A percentile compares a stretch with the other conserved stretches of the same genome.
These are phyloP conservation scores for Paradisaea rubra DNA, from an alignment of 2,113 vertebrate genomes.

Conservation along the genomic window DNA sequence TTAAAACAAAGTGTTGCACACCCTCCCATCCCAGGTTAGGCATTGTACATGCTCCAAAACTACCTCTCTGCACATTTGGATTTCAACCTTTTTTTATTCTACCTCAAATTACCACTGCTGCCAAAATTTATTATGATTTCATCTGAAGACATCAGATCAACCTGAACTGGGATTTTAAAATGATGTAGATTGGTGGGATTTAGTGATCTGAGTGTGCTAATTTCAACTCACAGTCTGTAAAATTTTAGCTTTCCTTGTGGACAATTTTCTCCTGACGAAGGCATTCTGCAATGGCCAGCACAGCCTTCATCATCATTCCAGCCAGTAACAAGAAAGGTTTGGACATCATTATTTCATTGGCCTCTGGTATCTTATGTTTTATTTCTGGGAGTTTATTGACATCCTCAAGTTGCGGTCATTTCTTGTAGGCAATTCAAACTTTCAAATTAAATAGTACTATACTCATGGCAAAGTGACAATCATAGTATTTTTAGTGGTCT, in stretches of 20 bases:
- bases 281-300: neutral
- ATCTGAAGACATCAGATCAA: neutral
- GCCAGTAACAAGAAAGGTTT: neutral
- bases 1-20: neutral
- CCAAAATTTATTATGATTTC: neutral
- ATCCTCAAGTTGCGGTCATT: neutral
- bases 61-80: neutral
- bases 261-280: neutral
- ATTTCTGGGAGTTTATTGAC: neutral
- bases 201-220: neutral
- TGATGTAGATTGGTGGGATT: neutral
- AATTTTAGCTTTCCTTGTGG: neutral
- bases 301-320: neutral
- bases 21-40: neutral
- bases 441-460: neutral
- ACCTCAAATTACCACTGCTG: neutral
- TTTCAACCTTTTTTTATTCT: neutral
- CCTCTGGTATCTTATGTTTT: neutral
- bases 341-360: neutral
- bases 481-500: neutral
- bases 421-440: neutral
- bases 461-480: neutral
- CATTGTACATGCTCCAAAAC: neutral
- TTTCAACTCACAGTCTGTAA: neutral
- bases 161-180: neutral